Percentiles rank a stretch among this genome's conserved stretches.
Conservation (phyloP, 2,888 invertebrate genomes). For the Eurois occulta region DNA sequence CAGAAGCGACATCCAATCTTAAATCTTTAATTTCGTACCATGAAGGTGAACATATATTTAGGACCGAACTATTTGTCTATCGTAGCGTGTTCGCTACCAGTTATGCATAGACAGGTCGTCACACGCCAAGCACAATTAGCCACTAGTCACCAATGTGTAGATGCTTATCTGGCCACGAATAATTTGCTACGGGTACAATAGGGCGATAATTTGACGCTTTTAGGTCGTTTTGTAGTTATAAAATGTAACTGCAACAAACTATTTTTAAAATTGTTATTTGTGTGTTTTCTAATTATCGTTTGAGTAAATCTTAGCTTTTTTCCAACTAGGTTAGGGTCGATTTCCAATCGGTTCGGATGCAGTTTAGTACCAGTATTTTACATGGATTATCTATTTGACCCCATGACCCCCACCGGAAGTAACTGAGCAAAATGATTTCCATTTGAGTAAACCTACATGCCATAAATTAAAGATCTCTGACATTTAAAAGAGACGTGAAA, state of each 20-base stretch:
- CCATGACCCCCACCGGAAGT: not conserved
- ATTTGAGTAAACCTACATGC: not conserved
- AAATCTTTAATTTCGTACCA: not conserved
- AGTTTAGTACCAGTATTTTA: not conserved
- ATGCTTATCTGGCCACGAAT: slow-evolving; percentile 62
- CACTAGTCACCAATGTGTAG: slow-evolving; percentile 42
- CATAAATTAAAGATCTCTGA: not conserved
- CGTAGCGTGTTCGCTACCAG: slow-evolving; percentile 39
- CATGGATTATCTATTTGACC: not conserved
- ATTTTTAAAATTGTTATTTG: not conserved
- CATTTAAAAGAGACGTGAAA: slow-evolving; percentile 8
- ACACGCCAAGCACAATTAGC: slow-evolving; percentile 61
- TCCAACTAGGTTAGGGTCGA: not conserved
- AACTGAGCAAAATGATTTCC: not conserved
- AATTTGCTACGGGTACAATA: slow-evolving; percentile 58
- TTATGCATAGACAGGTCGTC: slow-evolving; percentile 50
- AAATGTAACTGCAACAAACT: not conserved
- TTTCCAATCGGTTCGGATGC: not conserved
- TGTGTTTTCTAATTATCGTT: not conserved
- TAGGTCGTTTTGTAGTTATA: slow-evolving; percentile 18
- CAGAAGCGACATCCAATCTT: not conserved
- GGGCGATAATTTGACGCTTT: slow-evolving; percentile 55
- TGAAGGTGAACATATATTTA: slow-evolving; percentile 23
- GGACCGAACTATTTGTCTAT: slow-evolving; percentile 31
- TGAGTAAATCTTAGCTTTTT: not conserved